Base-by-base conservation (phyloP, 2,113 vertebrate genomes). In the Sebastes schlegelii region DNA sequence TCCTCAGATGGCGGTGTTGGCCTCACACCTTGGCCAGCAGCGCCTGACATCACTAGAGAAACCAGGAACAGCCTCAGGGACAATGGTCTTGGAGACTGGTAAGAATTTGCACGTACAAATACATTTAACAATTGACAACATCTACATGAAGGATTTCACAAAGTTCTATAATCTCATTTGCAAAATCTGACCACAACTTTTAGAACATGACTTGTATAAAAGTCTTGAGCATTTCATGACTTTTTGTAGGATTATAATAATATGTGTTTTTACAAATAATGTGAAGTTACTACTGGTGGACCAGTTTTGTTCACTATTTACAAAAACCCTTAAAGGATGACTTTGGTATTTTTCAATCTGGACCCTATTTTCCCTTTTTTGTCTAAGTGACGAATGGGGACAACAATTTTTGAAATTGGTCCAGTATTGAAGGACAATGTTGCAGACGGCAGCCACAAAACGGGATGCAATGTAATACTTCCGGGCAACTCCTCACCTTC, bases 11-110 rank as follows among this genome's bases (percentile, higher is more conserved):
- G 91, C 0, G 83, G 81, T 0, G 93, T 95, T 23, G 95, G 93
- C 89, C 98, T 97, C 89, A 96, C 97, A 1, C 52, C 92, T 0
- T 99, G 98, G 98, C 98, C 98, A 0, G 97, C 98, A 0, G 98
- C 98, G 26, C 98, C 98, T 6, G 98, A 99, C 88, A 98, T 99
- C 83, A 99, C 98, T 73, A 96, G 98, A 19, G 98, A 99, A 82
- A 99, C 98, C 34, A 96, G 97, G 84, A 97, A 96, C 92, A 97
- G 95, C 79, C 92, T 95, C 67, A 86, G 95, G 66, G 95, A 96
- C 87, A 95, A 95, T 0, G 94, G 94, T 3, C 90, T 95, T 45
- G 93, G 80, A 75, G 95, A 96, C 63, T 94, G 95, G 95, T 96
- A 65, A 92, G 91, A 66, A 34, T 40, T 14, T 12, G 2, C 12